phyloP scores from a whole-genome alignment of 2,797 vertebrate genomes.

The Gymnopithys bicolor region DNA sequence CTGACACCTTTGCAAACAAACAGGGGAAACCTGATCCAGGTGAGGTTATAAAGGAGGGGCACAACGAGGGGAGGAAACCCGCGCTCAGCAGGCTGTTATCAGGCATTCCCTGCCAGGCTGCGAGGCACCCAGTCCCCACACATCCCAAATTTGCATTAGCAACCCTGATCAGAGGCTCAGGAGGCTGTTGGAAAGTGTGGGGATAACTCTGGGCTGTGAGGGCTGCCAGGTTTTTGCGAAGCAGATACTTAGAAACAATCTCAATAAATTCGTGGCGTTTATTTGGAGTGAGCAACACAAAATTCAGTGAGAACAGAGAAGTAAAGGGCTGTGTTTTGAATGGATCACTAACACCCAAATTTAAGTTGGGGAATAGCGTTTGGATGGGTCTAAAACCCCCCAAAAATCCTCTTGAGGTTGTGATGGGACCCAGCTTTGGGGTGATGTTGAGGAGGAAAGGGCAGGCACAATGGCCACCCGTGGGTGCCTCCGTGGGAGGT shows the following conservation, averaged over 20 bases:
- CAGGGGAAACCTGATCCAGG: background rate
- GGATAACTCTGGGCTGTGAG: background rate
- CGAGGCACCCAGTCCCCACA: fast-evolving
- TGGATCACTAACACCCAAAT: background rate
- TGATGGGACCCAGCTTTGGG: background rate
- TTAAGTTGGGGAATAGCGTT: background rate
- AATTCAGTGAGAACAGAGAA: background rate
- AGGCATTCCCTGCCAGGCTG: background rate
- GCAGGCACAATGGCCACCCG: background rate
- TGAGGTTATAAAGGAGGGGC: background rate
- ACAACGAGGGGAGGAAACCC: background rate
- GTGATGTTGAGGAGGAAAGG: background rate
- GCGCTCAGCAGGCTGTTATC: background rate
- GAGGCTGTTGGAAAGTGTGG: background rate
- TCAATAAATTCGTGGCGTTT: background rate
- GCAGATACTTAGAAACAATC: background rate
- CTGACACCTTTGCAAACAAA: background rate
- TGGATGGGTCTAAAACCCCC: background rate
- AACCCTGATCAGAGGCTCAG: background rate
- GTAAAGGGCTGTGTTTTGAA: background rate
- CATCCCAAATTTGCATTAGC: background rate
- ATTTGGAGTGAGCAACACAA: background rate
- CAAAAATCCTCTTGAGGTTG: background rate
- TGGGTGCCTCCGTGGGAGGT: background rate
- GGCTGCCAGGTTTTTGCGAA: background rate